Evolutionary conservation across 2,888 invertebrate species (phyloP).

Genomic region (Chelonus formosanus): DNA sequence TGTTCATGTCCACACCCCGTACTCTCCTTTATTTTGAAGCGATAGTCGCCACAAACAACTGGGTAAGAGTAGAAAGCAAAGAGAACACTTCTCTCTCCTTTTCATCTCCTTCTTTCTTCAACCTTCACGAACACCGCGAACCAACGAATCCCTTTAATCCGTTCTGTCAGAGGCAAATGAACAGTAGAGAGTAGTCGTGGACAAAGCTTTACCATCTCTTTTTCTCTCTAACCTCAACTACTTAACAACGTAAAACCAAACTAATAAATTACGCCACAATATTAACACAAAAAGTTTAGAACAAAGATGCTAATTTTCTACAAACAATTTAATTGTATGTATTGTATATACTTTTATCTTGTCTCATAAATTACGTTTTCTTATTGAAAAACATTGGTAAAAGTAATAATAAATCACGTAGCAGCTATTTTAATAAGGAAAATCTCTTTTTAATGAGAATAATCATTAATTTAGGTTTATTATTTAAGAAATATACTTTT

Average conservation of each 20-base stretch:
- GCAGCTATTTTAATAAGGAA: no score
- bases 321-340: no score
- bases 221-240: constrained; percentile 6
- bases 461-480: no score
- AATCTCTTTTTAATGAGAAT: no score
- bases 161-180: constrained; percentile 54
- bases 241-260: constrained; percentile 5
- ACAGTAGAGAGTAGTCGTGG: constrained; percentile 43
- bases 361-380: no score
- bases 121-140: constrained; percentile 33
- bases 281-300: neutral
- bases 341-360: no score
- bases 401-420: no score
- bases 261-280: constrained; percentile 4
- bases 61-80: constrained; percentile 28
- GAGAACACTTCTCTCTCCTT: constrained; percentile 12
- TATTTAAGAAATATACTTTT: no score
- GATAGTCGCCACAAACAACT: constrained; percentile 19
- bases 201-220: constrained; percentile 44
- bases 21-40: neutral
- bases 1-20: constrained; percentile 28
- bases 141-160: constrained; percentile 53
- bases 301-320: constrained; percentile 5
- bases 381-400: no score
- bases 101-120: constrained; percentile 9